Evolutionary conservation across 2,113 vertebrate genomes (phyloP), one percentile per base, ranked within the genome.

Genomic region (Rhinolophus ferrumequinum): DNA sequence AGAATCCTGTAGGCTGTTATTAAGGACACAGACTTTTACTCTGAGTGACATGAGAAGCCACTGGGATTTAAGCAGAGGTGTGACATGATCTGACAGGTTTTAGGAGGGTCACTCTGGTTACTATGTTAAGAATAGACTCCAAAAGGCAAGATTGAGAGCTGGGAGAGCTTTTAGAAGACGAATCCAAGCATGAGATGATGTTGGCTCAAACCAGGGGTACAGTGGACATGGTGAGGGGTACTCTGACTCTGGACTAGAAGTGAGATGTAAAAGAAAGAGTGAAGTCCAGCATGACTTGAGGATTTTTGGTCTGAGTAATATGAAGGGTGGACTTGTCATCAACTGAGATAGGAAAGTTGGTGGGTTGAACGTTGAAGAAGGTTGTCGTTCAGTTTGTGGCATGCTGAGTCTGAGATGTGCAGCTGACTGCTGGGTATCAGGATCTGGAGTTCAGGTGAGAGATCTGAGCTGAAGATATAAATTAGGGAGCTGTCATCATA

Each of bases 401-500:
- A 24, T 16, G 73, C 52, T 56, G 88, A 26, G 33, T 83, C 30
- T 85, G 72, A 80, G 90, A 72, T 41, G 30, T 47, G 41, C 54
- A 92, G 19, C 22, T 50, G 26, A 44, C 33, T 83, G 33, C 67
- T 75, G 56, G 56, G 58, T 81, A 82, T 77, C 22, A 85, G 70
- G 84, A 88, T 94, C 28, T 72, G 35, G 69, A 88, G 72, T 92
- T 87, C 30, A 72, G 56, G 66, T 47, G 64, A 69, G n/a, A 86
- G 11, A 67, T 66, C 50, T 58, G 81, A 90, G 13, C 52, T 84
- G 33, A 58, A 90, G 72, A 92, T 28, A 88, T 19, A 81, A 52
- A 87, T 70, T 58, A 70, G 58, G 64, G 50, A 86, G 50, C 35
- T 89, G 77, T 95, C 79, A 96, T 92, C 62, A 73, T 69, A 67